phyloP scores from a whole-genome alignment of 2,113 vertebrate genomes.

The Coryphaenoides rupestris region DNA sequence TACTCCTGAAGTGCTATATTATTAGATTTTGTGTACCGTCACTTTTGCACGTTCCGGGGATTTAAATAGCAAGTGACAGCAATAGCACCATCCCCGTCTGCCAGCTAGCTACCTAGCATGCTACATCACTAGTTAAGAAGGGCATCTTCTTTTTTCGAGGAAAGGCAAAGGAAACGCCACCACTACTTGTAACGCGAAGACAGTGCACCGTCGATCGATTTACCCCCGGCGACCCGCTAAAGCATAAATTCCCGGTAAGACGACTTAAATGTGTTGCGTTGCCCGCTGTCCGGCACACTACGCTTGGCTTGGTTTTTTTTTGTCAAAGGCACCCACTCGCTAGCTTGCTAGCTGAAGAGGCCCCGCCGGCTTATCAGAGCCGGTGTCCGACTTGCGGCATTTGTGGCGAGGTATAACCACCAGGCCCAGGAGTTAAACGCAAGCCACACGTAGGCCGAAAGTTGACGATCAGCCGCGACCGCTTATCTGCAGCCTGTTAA shows the following conservation, averaged over 20 bases:
- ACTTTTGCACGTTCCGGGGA: conserved; percentile 69
- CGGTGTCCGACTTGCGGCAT: neutral
- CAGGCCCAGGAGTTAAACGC: too few species aligned
- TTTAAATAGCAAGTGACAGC: conserved; percentile 74
- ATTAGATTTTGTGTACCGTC: conserved; percentile 58
- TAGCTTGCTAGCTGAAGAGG: conserved; percentile 26
- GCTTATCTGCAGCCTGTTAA: too few species aligned
- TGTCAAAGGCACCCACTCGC: conserved; percentile 44
- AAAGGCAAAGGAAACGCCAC: conserved; percentile 49
- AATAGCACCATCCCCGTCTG: conserved; percentile 54
- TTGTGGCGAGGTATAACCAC: too few species aligned
- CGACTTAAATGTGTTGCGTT: neutral
- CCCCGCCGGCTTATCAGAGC: conserved; percentile 42
- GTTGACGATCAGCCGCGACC: too few species aligned
- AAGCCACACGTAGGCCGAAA: too few species aligned
- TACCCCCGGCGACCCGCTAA: conserved; percentile 26
- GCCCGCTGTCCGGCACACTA: conserved; percentile 14
- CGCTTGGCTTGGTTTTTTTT: conserved; percentile 31
- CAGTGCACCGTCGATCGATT: conserved; percentile 29
- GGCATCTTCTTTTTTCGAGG: conserved; percentile 58
- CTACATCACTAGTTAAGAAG: conserved; percentile 60
- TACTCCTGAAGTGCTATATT: conserved; percentile 64
- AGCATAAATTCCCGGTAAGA: conserved; percentile 60
- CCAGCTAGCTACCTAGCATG: conserved; percentile 56
- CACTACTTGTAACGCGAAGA: conserved; percentile 36